Conservation (phyloP, 1,140 invertebrate species). For the Gryon sp. region DNA sequence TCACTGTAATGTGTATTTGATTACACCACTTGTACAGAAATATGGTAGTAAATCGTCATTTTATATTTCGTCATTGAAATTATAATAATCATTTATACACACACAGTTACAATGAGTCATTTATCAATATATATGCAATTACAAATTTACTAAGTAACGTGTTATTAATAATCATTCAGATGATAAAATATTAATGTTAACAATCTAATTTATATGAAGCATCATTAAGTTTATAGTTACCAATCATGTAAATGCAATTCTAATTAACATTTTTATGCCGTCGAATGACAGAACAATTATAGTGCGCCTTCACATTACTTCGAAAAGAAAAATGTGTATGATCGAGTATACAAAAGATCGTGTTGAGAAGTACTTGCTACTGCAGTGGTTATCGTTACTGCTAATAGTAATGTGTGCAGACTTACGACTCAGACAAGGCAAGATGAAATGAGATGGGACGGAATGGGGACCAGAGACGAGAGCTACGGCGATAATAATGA, state of each 20-base stretch:
- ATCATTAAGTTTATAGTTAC: too few species aligned
- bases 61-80: conserved; percentile 45
- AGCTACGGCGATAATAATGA: conserved; percentile 74
- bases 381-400: conserved; percentile 67
- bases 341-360: conserved; percentile 49
- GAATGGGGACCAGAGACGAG: conserved; percentile 61
- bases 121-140: too few species aligned
- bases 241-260: too few species aligned
- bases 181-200: too few species aligned
- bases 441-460: conserved; percentile 65
- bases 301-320: conserved; percentile 4
- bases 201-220: too few species aligned
- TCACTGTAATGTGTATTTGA: conserved; percentile 76
- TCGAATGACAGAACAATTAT: too few species aligned
- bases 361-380: conserved; percentile 68
- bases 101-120: background rate
- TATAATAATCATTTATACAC: background rate
- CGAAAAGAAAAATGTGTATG: conserved; percentile 30
- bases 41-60: conserved; percentile 63
- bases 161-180: too few species aligned
- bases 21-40: conserved; percentile 67
- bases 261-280: too few species aligned
- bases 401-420: conserved; percentile 68
- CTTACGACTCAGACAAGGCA: conserved; percentile 62
- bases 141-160: too few species aligned